Percentiles rank a stretch among this genome's conserved stretches.
Conservation (phyloP, 2,797 vertebrate genomes). For the Thripadectes ignobilis region DNA sequence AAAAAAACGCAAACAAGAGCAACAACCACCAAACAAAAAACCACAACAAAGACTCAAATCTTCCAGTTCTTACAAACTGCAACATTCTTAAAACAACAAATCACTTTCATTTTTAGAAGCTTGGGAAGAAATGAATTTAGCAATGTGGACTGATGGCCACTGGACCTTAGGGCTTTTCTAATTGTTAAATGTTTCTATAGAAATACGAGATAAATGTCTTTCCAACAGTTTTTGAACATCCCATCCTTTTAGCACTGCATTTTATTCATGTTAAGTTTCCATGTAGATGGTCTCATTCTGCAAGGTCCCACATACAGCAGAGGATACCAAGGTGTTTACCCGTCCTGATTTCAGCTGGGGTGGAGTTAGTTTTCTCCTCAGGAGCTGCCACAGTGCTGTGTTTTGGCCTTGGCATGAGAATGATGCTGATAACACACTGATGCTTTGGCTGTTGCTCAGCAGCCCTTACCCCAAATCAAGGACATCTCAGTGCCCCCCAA, state of each 20-base stretch:
- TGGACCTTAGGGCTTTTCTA: fast-evolving
- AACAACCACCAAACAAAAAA: not conserved
- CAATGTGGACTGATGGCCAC: not conserved
- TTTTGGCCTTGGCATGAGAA: not conserved
- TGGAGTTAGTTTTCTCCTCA: not conserved
- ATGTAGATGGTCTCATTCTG: not conserved
- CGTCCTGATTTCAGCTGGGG: not conserved
- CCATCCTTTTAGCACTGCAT: not conserved
- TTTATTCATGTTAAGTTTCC: not conserved
- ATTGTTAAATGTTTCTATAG: not conserved
- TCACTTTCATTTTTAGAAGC: not conserved
- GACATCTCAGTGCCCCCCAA: not conserved
- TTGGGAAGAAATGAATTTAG: not conserved
- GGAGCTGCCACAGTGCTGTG: not conserved
- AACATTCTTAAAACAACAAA: not conserved
- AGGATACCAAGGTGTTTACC: not conserved
- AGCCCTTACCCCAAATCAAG: not conserved
- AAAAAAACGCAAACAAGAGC: no score
- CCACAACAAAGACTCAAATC: not conserved
- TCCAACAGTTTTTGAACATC: not conserved
- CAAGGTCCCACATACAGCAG: not conserved
- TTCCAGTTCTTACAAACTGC: not conserved
- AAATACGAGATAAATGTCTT: not conserved
- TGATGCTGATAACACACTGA: not conserved
- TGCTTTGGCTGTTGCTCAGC: not conserved